Evolutionary conservation across 2,113 vertebrate genomes (phyloP), one percentile per base, ranked within the genome.

Genomic region (Ictalurus punctatus): DNA sequence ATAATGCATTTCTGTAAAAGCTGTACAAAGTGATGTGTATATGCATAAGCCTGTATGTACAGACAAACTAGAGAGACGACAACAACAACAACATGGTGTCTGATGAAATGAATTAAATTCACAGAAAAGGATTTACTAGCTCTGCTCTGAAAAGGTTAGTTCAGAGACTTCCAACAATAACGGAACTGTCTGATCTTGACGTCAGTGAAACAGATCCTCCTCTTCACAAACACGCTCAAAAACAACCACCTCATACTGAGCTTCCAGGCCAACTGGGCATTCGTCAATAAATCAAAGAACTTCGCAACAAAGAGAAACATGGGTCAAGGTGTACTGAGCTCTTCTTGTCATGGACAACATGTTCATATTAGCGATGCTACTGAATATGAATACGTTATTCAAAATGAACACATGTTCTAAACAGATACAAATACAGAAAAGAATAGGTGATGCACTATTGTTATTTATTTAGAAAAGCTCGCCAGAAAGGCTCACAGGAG

Each of bases 181-280:
- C 76, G 48, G 73, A 91, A 91, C 34, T 30, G 56, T 59, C 65
- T 85, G 85, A 89, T 74, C 76, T 58, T 91, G 80, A 91, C 84
- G 65, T 91, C 85, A 89, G 78, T 81, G n/a, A 59, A 58, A 85
- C 71, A 59, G 40, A 89, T 86, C 52, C 67, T 34, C 40, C 21
- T 63, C 59, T 7, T 17, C 34, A 86, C 88, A 88, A 56, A 90
- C 83, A 86, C 25, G 25, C 10, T 27, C 63, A 85, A 56, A 63
- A 48, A 65, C 58, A 79, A 27, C 21, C 48, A 63, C 34, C 37
- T 14, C 59, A 54, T 52, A 25, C 73, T 65, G 54, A 56, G 37
- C 48, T 52, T 54, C 12, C 83, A 76, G 63, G 44, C 12, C 44
- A 78, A 48, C 56, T 58, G 27, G 30, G 17, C 6, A 69, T 87